Evolutionary conservation across 2,888 invertebrate species (phyloP), one percentile per base, ranked within the genome.

Genomic region (Eugnorisma glareosa): DNA sequence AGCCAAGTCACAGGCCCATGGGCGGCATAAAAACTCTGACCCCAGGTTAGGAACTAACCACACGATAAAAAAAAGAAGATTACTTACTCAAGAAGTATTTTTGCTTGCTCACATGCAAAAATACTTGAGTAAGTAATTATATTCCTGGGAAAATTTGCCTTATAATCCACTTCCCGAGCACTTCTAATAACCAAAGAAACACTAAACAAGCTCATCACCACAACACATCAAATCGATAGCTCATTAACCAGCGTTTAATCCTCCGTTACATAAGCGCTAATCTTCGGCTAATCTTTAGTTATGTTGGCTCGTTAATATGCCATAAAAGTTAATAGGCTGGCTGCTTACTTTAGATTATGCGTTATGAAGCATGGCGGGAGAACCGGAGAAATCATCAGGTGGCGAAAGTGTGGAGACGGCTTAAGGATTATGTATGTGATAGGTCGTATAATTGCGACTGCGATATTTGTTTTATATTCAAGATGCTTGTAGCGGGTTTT

Each of bases 221-320:
- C 48, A 40, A 59, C 54, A 67, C 70, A 66, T 78, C 68, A 77
- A 79, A 73, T 67, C 73, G 75, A 77, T 76, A 72, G 57, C 75
- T 85, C 48, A 81, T 83, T 81, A 86, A 77, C 73, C 63, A 21
- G 18, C 67, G 72, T 76, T 82, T 82, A 88, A 87, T 81, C 86
- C 81, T 64, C 59, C 24, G 66, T 84, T 86, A 84, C 76, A 84
- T 77, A 82, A 76, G 67, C 78, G 70, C 77, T 90, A 86, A 91
- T 90, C 90, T 83, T 81, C 83, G 81, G 74, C 86, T 90, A 87
- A 90, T 89, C 90, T 84, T 84, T 87, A 87, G 80, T 89, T 88
- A 90, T 85, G 85, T 82, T 43, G 61, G 28, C 85, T 89, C 84
- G 89, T 88, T 86, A 88, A 87, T 86, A 85, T 86, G 86, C 80